phyloP scores from a whole-genome alignment of 2,888 invertebrate genomes.

The Mechanitis mazaeus region DNA sequence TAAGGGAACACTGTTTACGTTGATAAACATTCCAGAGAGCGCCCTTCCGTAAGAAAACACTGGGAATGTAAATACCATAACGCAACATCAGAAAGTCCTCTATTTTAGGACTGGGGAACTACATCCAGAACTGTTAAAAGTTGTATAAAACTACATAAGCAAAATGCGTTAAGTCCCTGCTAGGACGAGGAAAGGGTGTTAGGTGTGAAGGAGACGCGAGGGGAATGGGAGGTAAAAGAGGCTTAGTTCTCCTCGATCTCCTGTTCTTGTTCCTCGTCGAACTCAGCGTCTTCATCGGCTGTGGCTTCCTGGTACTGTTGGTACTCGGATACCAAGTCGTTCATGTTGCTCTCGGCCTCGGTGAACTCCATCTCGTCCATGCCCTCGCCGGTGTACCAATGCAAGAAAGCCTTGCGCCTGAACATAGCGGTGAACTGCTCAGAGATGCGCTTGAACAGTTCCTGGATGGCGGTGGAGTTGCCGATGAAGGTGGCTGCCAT shows the following conservation, averaged over 20 bases:
- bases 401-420: conserved; percentile 94
- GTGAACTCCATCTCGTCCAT: conserved; percentile 96
- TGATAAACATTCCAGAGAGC: conserved; percentile 65
- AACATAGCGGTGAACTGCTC: conserved; percentile 97
- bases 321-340: conserved; percentile 94
- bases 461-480: conserved; percentile 94
- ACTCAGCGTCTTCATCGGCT: conserved; percentile 88
- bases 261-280: conserved; percentile 85
- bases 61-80: conserved; percentile 66
- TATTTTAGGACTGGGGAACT: conserved; percentile 34
- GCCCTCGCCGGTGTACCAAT: conserved; percentile 95
- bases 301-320: conserved; percentile 96
- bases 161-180: conserved; percentile 38
- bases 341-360: conserved; percentile 97
- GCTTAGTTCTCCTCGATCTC: conserved; percentile 81
- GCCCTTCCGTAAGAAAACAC: conserved; percentile 67
- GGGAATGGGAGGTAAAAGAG: conserved; percentile 24
- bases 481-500: conserved; percentile 97
- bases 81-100: conserved; percentile 48
- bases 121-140: conserved; percentile 50
- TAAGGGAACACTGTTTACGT: conserved; percentile 35
- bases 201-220: conserved; percentile 29
- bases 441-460: conserved; percentile 91
- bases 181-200: conserved; percentile 35
- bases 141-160: conserved; percentile 61